Percentiles rank a stretch among this genome's conserved stretches.
Evolutionary conservation across 2,888 invertebrate species (phyloP).

Genomic region (Nemoura dubitans): DNA sequence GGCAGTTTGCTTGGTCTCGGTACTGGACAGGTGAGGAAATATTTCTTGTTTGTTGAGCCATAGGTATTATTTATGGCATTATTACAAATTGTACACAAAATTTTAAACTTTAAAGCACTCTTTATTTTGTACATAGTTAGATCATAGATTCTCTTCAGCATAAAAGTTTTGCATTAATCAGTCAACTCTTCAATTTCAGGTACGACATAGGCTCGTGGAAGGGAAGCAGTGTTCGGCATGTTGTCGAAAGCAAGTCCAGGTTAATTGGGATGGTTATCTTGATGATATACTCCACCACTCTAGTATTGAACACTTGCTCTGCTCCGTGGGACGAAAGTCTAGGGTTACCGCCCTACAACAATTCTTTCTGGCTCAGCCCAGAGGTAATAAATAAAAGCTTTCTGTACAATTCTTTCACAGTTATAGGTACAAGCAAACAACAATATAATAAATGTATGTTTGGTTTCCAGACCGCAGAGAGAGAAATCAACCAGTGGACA

Average conservation of each 20-base stretch:
- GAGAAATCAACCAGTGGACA: conserved; percentile 37
- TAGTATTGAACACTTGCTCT: conserved; percentile 39
- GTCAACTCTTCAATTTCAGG: conserved; percentile 27
- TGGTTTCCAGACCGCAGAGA: neutral
- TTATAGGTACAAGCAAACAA: neutral
- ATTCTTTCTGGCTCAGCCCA: neutral
- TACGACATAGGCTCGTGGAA: conserved; percentile 34
- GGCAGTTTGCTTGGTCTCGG: conserved; percentile 43
- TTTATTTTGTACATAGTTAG: too few species aligned
- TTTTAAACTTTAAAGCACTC: too few species aligned
- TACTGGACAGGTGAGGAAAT: conserved; percentile 44
- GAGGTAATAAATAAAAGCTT: conserved; percentile 17
- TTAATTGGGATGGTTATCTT: conserved; percentile 4
- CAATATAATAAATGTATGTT: conserved; percentile 10
- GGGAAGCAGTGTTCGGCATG: neutral
- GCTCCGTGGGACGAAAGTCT: conserved; percentile 38
- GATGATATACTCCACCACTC: conserved; percentile 33
- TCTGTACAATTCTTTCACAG: neutral
- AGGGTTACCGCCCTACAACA: conserved; percentile 26
- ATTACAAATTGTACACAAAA: too few species aligned
- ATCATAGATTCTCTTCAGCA: too few species aligned
- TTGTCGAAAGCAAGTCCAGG: neutral
- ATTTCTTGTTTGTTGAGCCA: neutral
- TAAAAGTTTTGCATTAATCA: neutral
- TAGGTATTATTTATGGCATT: too few species aligned